phyloP scores from a whole-genome alignment of 2,888 invertebrate species.

The Amphipoea oculea region DNA sequence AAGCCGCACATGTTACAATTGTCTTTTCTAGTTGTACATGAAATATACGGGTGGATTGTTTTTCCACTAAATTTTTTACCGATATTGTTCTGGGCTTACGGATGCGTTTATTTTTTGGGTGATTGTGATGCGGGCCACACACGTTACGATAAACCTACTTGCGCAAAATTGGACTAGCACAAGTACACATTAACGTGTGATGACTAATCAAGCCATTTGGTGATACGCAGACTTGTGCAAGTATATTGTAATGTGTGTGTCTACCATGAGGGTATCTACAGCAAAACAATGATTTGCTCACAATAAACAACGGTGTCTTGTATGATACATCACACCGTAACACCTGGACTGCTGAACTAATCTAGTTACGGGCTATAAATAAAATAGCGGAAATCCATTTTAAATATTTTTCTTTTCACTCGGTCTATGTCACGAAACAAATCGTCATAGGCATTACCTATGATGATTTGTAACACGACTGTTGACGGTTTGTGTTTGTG shows the following conservation, averaged over 20 bases:
- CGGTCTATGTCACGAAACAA: background rate
- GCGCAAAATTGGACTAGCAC: too few relatives aligned
- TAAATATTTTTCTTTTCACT: background rate
- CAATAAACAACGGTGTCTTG: background rate
- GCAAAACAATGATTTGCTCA: background rate
- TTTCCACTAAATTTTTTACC: background rate
- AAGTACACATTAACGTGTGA: too few relatives aligned
- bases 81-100: background rate
- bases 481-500: too few relatives aligned
- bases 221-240: background rate
- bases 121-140: background rate
- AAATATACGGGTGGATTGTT: background rate
- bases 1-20: slow-evolving; percentile 31
- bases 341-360: too few relatives aligned
- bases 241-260: background rate
- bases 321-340: background rate
- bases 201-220: background rate
- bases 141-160: background rate
- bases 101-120: background rate
- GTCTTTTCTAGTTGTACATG: slow-evolving; percentile 16
- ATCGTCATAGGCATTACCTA: background rate
- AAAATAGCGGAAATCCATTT: background rate
- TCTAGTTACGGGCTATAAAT: background rate
- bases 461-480: too few relatives aligned
- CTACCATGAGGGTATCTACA: background rate